Evolutionary conservation across 2,113 vertebrate species (phyloP).

Genomic region (Aphyosemion australe): DNA sequence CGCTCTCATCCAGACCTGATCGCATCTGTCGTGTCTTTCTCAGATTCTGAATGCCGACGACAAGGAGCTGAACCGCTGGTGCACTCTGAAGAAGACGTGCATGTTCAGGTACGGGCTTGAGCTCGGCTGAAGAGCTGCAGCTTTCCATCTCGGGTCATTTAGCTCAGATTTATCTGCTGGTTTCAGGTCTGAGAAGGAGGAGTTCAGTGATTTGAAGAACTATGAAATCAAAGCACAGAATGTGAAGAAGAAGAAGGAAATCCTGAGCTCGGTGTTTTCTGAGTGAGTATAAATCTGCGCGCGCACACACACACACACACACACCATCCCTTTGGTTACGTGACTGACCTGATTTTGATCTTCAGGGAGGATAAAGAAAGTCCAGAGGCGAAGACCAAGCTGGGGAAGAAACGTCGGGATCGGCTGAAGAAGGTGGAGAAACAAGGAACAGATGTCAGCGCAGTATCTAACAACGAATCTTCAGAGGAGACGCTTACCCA

Average conservation of each 20-base stretch:
- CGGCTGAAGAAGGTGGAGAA: slow-evolving; percentile 36
- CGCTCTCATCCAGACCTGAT: neutral
- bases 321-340: neutral
- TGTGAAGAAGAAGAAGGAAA: slow-evolving; percentile 79
- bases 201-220: slow-evolving; percentile 80
- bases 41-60: slow-evolving; percentile 86
- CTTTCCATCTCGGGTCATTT: too few species aligned
- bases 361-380: slow-evolving; percentile 63
- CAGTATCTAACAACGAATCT: neutral
- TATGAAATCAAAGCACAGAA: slow-evolving; percentile 83
- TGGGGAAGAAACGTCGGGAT: slow-evolving; percentile 71
- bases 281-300: slow-evolving; percentile 74
- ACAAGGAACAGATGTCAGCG: slow-evolving; percentile 15
- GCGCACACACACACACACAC: neutral
- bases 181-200: slow-evolving; percentile 85
- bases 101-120: slow-evolving; percentile 85
- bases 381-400: slow-evolving; percentile 54
- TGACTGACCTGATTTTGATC: neutral
- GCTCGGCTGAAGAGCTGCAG: fast-evolving
- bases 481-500: slow-evolving; percentile 1
- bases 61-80: slow-evolving; percentile 90
- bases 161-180: neutral
- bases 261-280: slow-evolving; percentile 80
- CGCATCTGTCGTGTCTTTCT: neutral
- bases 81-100: slow-evolving; percentile 90